Evolutionary conservation across 2,797 vertebrate genomes (phyloP).

Genomic region (Sebastes taczanowskii): DNA sequence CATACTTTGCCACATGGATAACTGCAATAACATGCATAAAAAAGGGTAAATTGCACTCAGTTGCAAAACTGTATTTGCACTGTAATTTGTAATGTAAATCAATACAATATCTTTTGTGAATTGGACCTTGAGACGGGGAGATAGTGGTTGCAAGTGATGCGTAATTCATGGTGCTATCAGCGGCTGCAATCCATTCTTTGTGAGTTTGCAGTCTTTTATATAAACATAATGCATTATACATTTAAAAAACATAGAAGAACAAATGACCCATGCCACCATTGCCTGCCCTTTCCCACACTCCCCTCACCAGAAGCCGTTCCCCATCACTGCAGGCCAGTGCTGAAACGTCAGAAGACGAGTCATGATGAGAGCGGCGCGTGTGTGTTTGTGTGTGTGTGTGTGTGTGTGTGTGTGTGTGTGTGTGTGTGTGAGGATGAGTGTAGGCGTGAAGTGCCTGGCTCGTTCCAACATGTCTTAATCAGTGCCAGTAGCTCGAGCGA

Average conservation of each 20-base stretch:
- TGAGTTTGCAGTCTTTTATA: background rate
- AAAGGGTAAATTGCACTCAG: background rate
- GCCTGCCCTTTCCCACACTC: background rate
- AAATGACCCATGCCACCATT: background rate
- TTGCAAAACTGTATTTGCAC: background rate
- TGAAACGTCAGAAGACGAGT: constrained; percentile 10
- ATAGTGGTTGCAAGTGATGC: background rate
- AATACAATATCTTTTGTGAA: background rate
- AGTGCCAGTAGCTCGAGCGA: constrained; percentile 51
- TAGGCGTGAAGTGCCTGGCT: constrained; percentile 39
- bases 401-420: background rate
- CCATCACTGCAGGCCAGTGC: background rate
- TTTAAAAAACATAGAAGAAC: background rate
- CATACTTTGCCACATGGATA: background rate
- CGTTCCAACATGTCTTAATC: constrained; percentile 43
- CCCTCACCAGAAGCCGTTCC: background rate
- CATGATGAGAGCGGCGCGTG: background rate
- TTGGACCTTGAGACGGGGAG: background rate
- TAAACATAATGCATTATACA: background rate
- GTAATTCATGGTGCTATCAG: background rate
- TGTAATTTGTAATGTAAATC: background rate
- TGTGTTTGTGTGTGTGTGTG: background rate
- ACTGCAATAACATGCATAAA: background rate
- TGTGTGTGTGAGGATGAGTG: background rate
- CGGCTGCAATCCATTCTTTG: background rate